A percentile compares a stretch with the other conserved stretches of the same genome.
Conservation (phyloP, 2,888 invertebrate species). For the Apotomis turbidana region DNA sequence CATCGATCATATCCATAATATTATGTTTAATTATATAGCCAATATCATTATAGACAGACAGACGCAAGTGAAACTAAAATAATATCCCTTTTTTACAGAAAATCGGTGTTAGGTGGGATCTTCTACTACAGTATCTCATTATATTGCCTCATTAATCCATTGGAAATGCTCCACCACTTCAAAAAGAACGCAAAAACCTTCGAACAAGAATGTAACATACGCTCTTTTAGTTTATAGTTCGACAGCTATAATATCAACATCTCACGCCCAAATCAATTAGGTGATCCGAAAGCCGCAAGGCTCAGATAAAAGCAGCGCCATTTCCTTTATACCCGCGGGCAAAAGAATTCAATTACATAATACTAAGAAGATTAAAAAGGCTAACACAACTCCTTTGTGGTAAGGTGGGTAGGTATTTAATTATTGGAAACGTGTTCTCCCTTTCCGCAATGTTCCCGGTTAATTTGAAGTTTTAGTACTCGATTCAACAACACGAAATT, state of each 20-base stretch:
- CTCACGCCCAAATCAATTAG: constrained; percentile 70
- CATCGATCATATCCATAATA: no score
- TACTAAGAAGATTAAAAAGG: constrained; percentile 78
- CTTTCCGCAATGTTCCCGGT: constrained; percentile 49
- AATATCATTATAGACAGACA: no score
- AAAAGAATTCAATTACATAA: constrained; percentile 81
- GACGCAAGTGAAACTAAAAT: no score
- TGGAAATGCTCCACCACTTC: neutral
- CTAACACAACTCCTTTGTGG: constrained; percentile 75
- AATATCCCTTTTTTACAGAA: no score
- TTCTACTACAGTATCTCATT: constrained; percentile 23
- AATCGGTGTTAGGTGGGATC: no score
- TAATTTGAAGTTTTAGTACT: constrained; percentile 57
- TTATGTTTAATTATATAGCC: no score
- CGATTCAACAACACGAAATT: constrained; percentile 52
- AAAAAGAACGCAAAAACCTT: constrained; percentile 1
- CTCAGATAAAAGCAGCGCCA: constrained; percentile 72
- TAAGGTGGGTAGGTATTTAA: constrained; percentile 69
- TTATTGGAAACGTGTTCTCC: constrained; percentile 64
- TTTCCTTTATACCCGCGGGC: constrained; percentile 76
- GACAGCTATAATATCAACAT: constrained; percentile 51
- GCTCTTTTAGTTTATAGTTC: constrained; percentile 5
- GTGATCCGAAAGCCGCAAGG: constrained; percentile 67
- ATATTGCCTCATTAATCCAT: constrained; percentile 33
- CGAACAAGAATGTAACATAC: neutral